These are phyloP conservation scores for Melitaea athalia DNA, from an alignment of 2,888 invertebrate species.

Conservation along the genomic window DNA sequence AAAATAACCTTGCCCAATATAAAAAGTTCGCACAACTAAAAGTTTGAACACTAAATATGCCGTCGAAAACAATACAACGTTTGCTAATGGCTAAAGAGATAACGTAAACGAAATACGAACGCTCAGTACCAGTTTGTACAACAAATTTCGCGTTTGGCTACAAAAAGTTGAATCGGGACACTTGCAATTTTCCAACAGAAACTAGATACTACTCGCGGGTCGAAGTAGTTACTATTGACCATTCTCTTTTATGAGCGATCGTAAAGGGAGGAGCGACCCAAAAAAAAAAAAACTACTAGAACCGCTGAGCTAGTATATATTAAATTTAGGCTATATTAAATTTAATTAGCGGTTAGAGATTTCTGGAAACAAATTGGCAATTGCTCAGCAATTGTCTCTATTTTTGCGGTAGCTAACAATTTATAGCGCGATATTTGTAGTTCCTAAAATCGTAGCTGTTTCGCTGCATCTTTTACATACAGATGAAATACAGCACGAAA, in stretches of 20 bases:
- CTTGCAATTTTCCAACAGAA: slow-evolving; percentile 39
- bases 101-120: slow-evolving; percentile 33
- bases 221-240: slow-evolving; percentile 57
- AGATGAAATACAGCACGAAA: background rate
- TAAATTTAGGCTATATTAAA: slow-evolving; percentile 68
- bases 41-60: slow-evolving; percentile 8
- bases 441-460: slow-evolving; percentile 1
- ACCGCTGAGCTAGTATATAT: slow-evolving; percentile 50
- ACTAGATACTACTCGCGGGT: slow-evolving; percentile 37
- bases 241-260: slow-evolving; percentile 65
- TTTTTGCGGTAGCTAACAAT: slow-evolving; percentile 9
- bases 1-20: background rate
- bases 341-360: slow-evolving; percentile 50
- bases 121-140: slow-evolving; percentile 29
- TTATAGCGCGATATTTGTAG: slow-evolving; percentile 2
- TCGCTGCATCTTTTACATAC: background rate
- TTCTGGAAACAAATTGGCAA: slow-evolving; percentile 27
- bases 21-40: slow-evolving; percentile 2
- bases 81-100: slow-evolving; percentile 34
- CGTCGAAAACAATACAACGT: slow-evolving; percentile 23
- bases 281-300: slow-evolving; percentile 56
- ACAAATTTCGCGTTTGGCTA: slow-evolving; percentile 32
- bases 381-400: slow-evolving; percentile 22
- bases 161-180: slow-evolving; percentile 42
- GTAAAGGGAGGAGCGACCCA: slow-evolving; percentile 61